phyloP scores from a whole-genome alignment of 1,140 invertebrate species.

The Campodea augens region DNA sequence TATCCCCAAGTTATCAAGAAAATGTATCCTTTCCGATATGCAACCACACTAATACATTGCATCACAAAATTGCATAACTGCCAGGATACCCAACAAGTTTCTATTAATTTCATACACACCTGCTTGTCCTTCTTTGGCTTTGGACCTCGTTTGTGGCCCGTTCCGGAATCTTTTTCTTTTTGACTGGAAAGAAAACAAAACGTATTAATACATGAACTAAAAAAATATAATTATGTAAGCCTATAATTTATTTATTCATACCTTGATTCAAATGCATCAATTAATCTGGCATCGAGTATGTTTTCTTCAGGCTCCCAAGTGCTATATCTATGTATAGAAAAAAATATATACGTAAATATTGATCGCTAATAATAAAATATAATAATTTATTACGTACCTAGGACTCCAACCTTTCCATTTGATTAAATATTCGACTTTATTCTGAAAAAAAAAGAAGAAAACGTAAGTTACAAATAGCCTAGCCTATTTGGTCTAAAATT shows the following conservation, averaged over 20 bases:
- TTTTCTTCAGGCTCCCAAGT: slow-evolving; percentile 97
- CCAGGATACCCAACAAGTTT: no score
- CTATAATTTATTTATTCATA: slow-evolving; percentile 14
- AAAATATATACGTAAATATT: slow-evolving; percentile 1
- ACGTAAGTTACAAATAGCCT: background rate
- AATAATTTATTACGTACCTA: slow-evolving; percentile 39
- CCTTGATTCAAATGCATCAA: slow-evolving; percentile 70
- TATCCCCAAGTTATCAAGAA: no score
- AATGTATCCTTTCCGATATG: no score
- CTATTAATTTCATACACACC: background rate
- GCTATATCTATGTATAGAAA: slow-evolving; percentile 42
- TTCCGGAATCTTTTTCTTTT: slow-evolving; percentile 14
- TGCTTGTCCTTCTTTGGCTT: slow-evolving; percentile 20
- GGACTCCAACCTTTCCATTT: slow-evolving; percentile 97
- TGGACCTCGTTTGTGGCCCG: slow-evolving; percentile 20
- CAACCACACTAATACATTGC: no score
- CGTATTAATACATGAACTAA: no score
- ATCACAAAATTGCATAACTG: no score
- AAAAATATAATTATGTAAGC: no score
- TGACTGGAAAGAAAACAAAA: slow-evolving; percentile 16
- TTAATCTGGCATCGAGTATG: slow-evolving; percentile 75
- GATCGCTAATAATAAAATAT: background rate
- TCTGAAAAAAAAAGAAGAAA: slow-evolving; percentile 42
- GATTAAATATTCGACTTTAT: slow-evolving; percentile 79
- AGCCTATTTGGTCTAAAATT: slow-evolving; percentile 7